Base-by-base conservation (phyloP, 2,797 vertebrate species). In the Betta splendens region DNA sequence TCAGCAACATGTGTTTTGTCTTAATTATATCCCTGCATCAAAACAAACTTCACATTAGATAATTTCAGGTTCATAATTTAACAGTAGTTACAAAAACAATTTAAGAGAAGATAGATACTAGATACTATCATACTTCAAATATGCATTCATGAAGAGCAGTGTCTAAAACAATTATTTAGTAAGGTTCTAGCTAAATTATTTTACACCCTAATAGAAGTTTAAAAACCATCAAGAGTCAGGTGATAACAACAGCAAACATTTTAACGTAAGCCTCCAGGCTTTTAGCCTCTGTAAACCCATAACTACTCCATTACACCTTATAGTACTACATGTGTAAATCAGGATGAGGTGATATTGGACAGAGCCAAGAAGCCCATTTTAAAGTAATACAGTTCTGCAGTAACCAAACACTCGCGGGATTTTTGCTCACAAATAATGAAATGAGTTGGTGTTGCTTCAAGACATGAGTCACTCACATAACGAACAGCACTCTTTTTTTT, bases 371-470 rank as follows among this genome's bases (percentile, higher is more conserved):
- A n/a, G 13, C 29, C 11, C 6, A 17, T 22, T 23, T 22, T 23
- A 12, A 12, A 2, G 0, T 52, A 38, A 31, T 60, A 9, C 53
- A 16, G 36, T 13, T 37, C 13, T 48, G n/a, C 18, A 20, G 35
- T 29, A 15, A 53, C 9, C 31, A 17, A 29, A 35, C 31, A 3
- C n/a, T 57, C 46, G 22, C 64, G 29, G 45, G 53, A 64, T 49
- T 70, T 59, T 64, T 72, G 38, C 53, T 69, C 44, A 12, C 23
- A 48, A 36, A 66, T 75, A 52, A 69, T 48, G 49, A 76, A 56
- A 82, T 62, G 48, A 70, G 40, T 53, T 28, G 65, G 66, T 64
- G 39, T 77, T 75, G 42, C 80, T 62, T 48, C 5, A 39, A 32
- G 59, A 63, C 37, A 67, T 64, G 64, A 79, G 74, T 65, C 48